Conservation (phyloP, 2,113 vertebrate species). For the Macroglossus sobrinus region DNA sequence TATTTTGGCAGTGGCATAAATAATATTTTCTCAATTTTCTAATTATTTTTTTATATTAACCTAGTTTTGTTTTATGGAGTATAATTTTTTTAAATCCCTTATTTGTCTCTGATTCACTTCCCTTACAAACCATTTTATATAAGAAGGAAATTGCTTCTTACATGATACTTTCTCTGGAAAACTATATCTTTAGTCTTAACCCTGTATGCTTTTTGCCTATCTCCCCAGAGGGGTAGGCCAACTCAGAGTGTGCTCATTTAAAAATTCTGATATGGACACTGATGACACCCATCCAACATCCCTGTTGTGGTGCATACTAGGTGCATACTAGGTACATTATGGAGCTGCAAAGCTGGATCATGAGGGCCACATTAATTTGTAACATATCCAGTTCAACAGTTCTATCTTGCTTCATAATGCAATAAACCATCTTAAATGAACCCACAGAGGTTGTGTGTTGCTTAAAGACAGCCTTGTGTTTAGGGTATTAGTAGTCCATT, state of each 20-base stretch:
- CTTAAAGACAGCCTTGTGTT: not conserved
- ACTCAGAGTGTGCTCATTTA: not conserved
- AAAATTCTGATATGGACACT: not conserved
- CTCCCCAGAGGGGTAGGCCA: not conserved
- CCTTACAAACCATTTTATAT: not conserved
- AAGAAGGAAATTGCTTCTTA: not conserved
- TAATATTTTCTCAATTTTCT: not conserved
- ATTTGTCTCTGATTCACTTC: not conserved
- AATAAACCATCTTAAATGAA: not conserved
- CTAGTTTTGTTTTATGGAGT: not conserved
- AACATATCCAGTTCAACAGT: not conserved
- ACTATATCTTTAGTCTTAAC: not conserved
- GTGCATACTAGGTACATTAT: not conserved
- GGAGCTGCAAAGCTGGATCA: not conserved
- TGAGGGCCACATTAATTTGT: not conserved
- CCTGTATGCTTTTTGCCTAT: not conserved
- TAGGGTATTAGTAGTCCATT: not conserved
- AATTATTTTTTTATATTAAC: not conserved
- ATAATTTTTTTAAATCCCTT: not conserved
- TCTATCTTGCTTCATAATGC: not conserved
- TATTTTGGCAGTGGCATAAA: not conserved
- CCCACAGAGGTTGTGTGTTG: not conserved
- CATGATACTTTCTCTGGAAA: not conserved
- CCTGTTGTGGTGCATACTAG: accelerated
- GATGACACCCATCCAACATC: not conserved